These are phyloP conservation scores for Thymelicus lineola DNA, from an alignment of 2,888 invertebrate species.

Conservation along the genomic window DNA sequence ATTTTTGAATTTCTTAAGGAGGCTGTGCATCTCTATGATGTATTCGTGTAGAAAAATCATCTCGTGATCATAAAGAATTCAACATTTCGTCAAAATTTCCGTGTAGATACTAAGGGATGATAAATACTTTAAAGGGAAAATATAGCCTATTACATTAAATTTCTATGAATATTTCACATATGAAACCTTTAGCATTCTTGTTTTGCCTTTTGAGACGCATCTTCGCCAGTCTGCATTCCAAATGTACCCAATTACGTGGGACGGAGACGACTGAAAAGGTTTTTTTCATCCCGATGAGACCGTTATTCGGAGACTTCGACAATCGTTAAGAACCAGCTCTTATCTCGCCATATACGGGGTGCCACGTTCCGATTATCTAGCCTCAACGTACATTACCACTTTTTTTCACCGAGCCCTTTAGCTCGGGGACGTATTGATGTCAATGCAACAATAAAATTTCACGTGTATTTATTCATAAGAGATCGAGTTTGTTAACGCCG, in stretches of 20 bases:
- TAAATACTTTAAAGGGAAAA: too few relatives aligned
- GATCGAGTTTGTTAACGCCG: conserved; percentile 55
- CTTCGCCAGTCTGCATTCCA: conserved; percentile 75
- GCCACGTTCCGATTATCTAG: conserved; percentile 80
- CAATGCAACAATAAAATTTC: conserved; percentile 79
- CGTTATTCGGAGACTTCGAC: conserved; percentile 77
- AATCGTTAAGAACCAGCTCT: conserved; percentile 75
- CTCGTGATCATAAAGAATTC: too few relatives aligned
- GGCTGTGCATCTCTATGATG: too few relatives aligned
- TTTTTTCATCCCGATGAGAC: conserved; percentile 66
- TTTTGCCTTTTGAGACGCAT: conserved; percentile 73
- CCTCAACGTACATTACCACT: conserved; percentile 65
- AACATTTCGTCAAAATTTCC: too few relatives aligned
- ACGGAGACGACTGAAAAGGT: conserved; percentile 64
- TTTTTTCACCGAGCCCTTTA: conserved; percentile 63
- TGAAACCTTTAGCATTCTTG: conserved; percentile 63
- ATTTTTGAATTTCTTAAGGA: too few relatives aligned
- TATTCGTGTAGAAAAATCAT: too few relatives aligned
- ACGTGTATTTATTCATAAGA: conserved; percentile 71
- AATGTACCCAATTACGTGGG: conserved; percentile 72
- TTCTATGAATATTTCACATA: conserved; percentile 70
- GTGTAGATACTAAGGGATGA: too few relatives aligned
- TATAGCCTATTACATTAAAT: conserved; percentile 52
- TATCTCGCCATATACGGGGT: conserved; percentile 61
- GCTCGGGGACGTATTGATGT: conserved; percentile 73